These are phyloP conservation scores for Pseudanteris insignis DNA, from an alignment of 2,888 invertebrate species.

Conservation along the genomic window DNA sequence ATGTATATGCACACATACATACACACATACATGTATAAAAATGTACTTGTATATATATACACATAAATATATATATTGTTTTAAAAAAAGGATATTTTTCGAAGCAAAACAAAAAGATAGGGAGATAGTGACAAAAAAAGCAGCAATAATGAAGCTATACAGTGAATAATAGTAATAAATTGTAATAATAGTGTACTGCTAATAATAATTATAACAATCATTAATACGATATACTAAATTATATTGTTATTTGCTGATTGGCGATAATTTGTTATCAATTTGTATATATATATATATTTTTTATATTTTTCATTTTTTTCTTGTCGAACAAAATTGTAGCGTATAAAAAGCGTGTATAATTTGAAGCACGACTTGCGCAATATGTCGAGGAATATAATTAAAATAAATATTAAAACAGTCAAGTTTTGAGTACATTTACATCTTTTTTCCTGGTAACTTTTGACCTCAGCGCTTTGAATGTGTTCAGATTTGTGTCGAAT, in stretches of 20 bases:
- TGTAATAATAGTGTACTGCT: slow-evolving; percentile 37
- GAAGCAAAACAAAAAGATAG: slow-evolving; percentile 22
- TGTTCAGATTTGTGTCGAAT: slow-evolving; percentile 31
- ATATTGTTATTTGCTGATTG: slow-evolving; percentile 33
- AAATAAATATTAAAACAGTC: slow-evolving; percentile 39
- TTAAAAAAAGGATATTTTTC: slow-evolving; percentile 5
- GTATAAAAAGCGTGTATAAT: slow-evolving; percentile 30
- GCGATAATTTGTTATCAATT: slow-evolving; percentile 19
- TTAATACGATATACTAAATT: slow-evolving; percentile 37
- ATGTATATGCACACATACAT: too few relatives aligned
- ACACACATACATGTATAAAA: too few relatives aligned
- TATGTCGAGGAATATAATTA: slow-evolving; percentile 34
- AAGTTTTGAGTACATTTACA: slow-evolving; percentile 38
- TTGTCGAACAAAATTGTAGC: slow-evolving; percentile 28
- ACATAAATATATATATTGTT: slow-evolving; percentile 7
- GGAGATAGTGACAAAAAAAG: slow-evolving; percentile 32
- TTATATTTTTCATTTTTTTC: slow-evolving; percentile 10
- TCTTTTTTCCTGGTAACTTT: slow-evolving; percentile 25
- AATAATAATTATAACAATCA: slow-evolving; percentile 38
- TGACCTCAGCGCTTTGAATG: slow-evolving; percentile 43
- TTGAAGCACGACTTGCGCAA: slow-evolving; percentile 21
- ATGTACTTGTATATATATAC: too few relatives aligned
- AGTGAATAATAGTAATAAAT: slow-evolving; percentile 32
- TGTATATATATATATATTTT: slow-evolving; percentile 19
- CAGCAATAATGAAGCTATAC: slow-evolving; percentile 35